A percentile compares a stretch with the other conserved stretches of the same genome.
Conservation (phyloP, 1,140 invertebrate species). For the Lepidurus couesii region DNA sequence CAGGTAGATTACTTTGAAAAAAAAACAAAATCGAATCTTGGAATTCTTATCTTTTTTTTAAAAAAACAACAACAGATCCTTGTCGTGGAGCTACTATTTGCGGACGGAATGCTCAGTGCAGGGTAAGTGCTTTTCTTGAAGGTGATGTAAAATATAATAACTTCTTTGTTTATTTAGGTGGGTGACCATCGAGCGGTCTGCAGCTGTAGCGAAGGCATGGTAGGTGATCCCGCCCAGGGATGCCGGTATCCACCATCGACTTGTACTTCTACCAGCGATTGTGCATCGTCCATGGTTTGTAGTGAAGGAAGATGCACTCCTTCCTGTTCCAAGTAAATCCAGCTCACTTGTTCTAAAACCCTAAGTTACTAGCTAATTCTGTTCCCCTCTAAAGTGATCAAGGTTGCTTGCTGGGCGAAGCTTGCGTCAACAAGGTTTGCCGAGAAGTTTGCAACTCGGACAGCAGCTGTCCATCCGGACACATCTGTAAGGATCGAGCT, state of each 20-base stretch:
- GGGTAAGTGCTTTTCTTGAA: conserved; percentile 52
- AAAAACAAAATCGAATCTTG: conserved; percentile 36
- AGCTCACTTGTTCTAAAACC: conserved; percentile 18
- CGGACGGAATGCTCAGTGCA: conserved; percentile 68
- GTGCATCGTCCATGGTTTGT: conserved; percentile 61
- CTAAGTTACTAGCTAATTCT: neutral
- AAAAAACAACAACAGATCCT: conserved; percentile 66
- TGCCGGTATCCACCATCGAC: conserved; percentile 61
- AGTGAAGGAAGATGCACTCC: conserved; percentile 66
- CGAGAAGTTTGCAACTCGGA: conserved; percentile 78
- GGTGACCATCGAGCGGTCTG: conserved; percentile 67
- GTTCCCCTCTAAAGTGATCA: conserved; percentile 54
- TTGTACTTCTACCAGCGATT: conserved; percentile 60
- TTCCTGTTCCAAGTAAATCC: conserved; percentile 59
- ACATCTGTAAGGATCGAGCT: conserved; percentile 78
- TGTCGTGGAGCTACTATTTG: conserved; percentile 73
- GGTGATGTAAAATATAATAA: conserved; percentile 58
- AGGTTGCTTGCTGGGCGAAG: conserved; percentile 74
- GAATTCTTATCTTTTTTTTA: neutral
- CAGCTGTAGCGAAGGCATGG: conserved; percentile 60
- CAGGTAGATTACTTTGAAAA: conserved; percentile 29
- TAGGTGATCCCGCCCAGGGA: conserved; percentile 64
- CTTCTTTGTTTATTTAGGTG: conserved; percentile 48
- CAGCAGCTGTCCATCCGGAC: conserved; percentile 64
- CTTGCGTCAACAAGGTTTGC: conserved; percentile 72